phyloP scores from a whole-genome alignment of 2,888 invertebrate genomes.

The Mycalesis mineus region DNA sequence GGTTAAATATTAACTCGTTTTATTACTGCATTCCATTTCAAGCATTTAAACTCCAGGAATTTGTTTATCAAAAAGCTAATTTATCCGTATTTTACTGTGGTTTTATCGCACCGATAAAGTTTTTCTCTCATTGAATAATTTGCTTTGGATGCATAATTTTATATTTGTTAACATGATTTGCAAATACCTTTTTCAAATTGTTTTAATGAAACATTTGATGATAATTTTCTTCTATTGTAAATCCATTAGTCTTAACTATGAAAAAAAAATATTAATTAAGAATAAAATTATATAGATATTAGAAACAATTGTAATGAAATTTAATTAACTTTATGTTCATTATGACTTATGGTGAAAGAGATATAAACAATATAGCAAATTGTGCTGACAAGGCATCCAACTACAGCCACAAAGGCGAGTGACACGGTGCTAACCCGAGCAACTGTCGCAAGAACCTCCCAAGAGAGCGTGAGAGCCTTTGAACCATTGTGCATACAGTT shows the following conservation, averaged over 20 bases:
- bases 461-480: slow-evolving; percentile 64
- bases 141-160: too few species aligned
- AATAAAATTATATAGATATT: too few species aligned
- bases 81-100: background rate
- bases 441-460: slow-evolving; percentile 66
- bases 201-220: too few species aligned
- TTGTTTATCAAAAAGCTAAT: background rate
- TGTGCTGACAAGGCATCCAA: slow-evolving; percentile 12
- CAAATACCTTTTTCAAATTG: too few species aligned
- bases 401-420: slow-evolving; percentile 20
- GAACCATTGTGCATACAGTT: slow-evolving; percentile 57
- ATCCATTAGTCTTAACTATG: too few species aligned
- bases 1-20: slow-evolving; percentile 21
- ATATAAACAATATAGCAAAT: too few species aligned
- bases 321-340: too few species aligned
- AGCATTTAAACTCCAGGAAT: slow-evolving; percentile 11
- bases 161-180: background rate
- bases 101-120: background rate
- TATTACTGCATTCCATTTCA: slow-evolving; percentile 18
- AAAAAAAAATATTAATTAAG: too few species aligned
- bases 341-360: too few species aligned
- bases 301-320: too few species aligned
- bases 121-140: background rate
- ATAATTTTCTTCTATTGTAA: too few species aligned
- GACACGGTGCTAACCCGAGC: slow-evolving; percentile 24